Evolutionary conservation across 1,140 invertebrate species (phyloP), one percentile per base, ranked within the genome.

Genomic region (Calephelis nemesis): DNA sequence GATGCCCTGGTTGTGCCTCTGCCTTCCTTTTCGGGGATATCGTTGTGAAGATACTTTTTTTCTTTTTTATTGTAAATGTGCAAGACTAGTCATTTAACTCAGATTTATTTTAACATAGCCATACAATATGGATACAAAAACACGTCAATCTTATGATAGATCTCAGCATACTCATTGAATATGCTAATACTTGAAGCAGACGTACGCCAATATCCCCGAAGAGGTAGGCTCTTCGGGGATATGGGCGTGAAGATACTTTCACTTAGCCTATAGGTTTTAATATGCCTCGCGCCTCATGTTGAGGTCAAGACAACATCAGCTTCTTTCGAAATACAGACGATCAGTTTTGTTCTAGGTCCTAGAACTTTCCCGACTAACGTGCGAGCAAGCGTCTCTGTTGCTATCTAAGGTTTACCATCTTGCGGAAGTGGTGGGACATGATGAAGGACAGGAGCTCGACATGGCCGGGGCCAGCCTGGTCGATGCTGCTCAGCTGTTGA

Each of bases 401-500:
- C 63, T 73, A 40, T 64, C 49, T 1, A 47, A 65, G 5, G 72
- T 74, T 0, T 71, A 71, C 64, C 66, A 68, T 30, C 47, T 70
- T 45, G 54, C 67, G 10, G 72, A 71, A n/a, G 63, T 66, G 11
- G 49, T 66, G n/a, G 63, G 66, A 1, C 30, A 48, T 5, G 69
- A 71, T 12, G 63, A 62, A 8, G 70, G 70, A 2, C 65, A 64
- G 50, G 10, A 47, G 48, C 50, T 70, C 52, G 70, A 72, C 58
- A 15, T 19, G 40, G 48, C 49, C 5, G 73, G 70, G 0, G 64
- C 68, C 0, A 58, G 39, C 15, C 49, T 71, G 45, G 72, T 68
- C 19, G 69, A 71, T 60, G 70, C 68, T 1, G 73, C 71, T 1
- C 48, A 62, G 50, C 50, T 54, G 0, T 50, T 66, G 7, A 47